Percentiles rank a stretch among this genome's conserved stretches.
Conservation (phyloP, 1,140 invertebrate genomes). For the Micrasema minimum region DNA sequence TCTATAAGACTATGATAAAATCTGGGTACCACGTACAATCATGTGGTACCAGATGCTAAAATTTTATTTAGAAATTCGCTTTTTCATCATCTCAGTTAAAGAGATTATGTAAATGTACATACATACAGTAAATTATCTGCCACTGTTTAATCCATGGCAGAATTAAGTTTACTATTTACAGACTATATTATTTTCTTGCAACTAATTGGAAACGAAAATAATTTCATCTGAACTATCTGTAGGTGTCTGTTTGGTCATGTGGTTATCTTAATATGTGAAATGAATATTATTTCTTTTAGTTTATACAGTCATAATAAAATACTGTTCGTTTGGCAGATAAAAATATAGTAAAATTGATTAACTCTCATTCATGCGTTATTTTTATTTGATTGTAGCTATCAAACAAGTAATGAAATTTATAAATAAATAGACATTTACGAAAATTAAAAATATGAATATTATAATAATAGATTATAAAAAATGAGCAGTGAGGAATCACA, state of each 20-base stretch:
- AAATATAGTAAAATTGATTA: too few relatives aligned
- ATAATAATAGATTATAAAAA: too few relatives aligned
- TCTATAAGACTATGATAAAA: conserved; percentile 50
- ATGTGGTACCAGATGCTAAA: conserved; percentile 51
- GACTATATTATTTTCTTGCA: conserved; percentile 5
- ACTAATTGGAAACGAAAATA: background rate
- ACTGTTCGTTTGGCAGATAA: background rate
- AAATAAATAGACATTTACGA: too few relatives aligned
- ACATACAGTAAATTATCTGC: conserved; percentile 28
- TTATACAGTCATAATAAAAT: background rate
- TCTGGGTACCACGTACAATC: conserved; percentile 53
- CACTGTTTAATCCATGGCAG: conserved; percentile 35
- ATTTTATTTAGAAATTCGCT: conserved; percentile 55
- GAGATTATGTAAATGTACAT: conserved; percentile 41
- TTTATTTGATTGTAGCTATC: too few relatives aligned
- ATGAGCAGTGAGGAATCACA: too few relatives aligned
- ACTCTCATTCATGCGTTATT: too few relatives aligned
- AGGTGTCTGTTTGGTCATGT: background rate
- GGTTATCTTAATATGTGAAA: background rate
- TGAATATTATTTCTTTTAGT: background rate
- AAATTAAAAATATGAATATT: too few relatives aligned
- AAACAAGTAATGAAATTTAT: too few relatives aligned
- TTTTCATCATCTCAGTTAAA: conserved; percentile 46
- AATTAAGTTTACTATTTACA: background rate
- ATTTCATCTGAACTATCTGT: too few relatives aligned